Evolutionary conservation across 1,140 invertebrate genomes (phyloP).

Genomic region (Pomacea maculata): DNA sequence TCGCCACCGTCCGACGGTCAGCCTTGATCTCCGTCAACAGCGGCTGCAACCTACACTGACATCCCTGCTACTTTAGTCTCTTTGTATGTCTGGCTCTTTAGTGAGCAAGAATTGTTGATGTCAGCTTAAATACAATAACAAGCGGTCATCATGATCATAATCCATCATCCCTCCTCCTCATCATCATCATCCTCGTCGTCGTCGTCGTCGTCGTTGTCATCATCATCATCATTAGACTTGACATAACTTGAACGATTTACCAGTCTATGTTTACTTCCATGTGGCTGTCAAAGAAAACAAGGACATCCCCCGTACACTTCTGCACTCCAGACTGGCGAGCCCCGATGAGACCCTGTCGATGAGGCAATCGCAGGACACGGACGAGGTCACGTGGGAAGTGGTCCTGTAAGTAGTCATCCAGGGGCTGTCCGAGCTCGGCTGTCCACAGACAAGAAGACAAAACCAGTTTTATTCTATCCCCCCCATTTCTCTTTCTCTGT

Average conservation of each 20-base stretch:
- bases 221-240: too few relatives aligned
- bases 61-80: too few relatives aligned
- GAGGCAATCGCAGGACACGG: constrained; percentile 77
- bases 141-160: too few relatives aligned
- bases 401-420: constrained; percentile 33
- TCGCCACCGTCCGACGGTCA: constrained; percentile 77
- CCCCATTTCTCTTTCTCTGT: too few relatives aligned
- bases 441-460: not conserved
- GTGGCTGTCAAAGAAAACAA: constrained; percentile 95
- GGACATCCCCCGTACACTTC: constrained; percentile 80
- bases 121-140: too few relatives aligned
- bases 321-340: constrained; percentile 74
- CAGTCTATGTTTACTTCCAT: constrained; percentile 85
- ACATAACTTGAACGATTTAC: constrained; percentile 52
- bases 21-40: constrained; percentile 87
- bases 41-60: constrained; percentile 80
- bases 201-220: too few relatives aligned
- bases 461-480: too few relatives aligned
- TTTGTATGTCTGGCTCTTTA: too few relatives aligned
- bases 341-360: constrained; percentile 83
- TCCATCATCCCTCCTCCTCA: too few relatives aligned
- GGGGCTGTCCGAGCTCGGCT: constrained; percentile 18
- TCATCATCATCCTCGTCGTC: too few relatives aligned
- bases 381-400: constrained; percentile 66
- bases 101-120: too few relatives aligned